These are phyloP conservation scores for Perca schrenkii DNA, from an alignment of 2,113 vertebrate species.

Conservation along the genomic window DNA sequence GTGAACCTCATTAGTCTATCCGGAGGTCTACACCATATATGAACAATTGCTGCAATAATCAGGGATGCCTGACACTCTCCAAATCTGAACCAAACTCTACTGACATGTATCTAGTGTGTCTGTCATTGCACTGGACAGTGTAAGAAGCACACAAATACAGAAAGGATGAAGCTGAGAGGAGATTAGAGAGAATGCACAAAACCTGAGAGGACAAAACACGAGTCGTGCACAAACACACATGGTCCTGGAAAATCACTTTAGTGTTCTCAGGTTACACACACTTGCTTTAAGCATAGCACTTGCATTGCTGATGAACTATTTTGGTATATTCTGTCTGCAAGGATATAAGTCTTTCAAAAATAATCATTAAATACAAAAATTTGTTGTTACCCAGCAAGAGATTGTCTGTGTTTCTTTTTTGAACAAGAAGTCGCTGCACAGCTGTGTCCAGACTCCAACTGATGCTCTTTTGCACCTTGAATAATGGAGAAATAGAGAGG, in stretches of 20 bases:
- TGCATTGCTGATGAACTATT: slow-evolving; percentile 13
- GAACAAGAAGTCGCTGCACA: slow-evolving; percentile 85
- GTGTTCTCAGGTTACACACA: background rate
- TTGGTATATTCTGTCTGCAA: slow-evolving; percentile 4
- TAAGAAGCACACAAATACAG: background rate
- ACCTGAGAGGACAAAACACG: background rate
- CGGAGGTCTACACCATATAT: background rate
- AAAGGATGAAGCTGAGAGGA: background rate
- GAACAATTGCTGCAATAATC: slow-evolving; percentile 5
- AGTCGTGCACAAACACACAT: background rate
- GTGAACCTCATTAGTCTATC: slow-evolving; percentile 4
- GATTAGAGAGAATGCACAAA: background rate
- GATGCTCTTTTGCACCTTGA: slow-evolving; percentile 89
- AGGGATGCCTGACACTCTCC: background rate
- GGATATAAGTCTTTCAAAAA: slow-evolving; percentile 16
- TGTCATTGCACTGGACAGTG: background rate
- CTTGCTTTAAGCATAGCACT: background rate
- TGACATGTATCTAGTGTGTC: background rate
- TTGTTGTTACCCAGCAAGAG: slow-evolving; percentile 87
- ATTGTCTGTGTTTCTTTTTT: slow-evolving; percentile 83
- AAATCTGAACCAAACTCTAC: background rate
- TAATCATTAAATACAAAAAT: slow-evolving; percentile 3
- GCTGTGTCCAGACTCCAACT: slow-evolving; percentile 86
- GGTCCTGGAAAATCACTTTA: background rate
- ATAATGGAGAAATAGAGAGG: slow-evolving; percentile 35